Evolutionary conservation across 1,140 invertebrate species (phyloP).

Genomic region (Hermatobates lingyangjiaoensis): DNA sequence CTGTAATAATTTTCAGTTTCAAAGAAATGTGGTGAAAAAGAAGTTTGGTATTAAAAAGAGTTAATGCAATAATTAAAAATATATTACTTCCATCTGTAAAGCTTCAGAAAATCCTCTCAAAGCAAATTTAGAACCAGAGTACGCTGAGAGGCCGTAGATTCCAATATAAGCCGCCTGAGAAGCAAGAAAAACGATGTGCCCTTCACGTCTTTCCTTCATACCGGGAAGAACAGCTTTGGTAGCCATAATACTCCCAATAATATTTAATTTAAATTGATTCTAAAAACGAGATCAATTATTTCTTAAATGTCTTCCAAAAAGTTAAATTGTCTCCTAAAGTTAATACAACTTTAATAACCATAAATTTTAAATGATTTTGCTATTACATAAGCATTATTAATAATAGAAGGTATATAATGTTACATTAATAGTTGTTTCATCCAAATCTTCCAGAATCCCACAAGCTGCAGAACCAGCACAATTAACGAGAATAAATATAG

Average conservation of each 20-base stretch:
- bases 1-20: conserved; percentile 20
- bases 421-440: conserved; percentile 45
- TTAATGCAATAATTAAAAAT: not conserved
- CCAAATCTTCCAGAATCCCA: conserved; percentile 64
- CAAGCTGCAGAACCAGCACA: conserved; percentile 72
- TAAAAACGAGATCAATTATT: conserved; percentile 15
- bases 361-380: no score
- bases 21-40: not conserved
- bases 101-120: conserved; percentile 84
- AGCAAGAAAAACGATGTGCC: conserved; percentile 66
- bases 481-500: conserved; percentile 76
- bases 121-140: conserved; percentile 86
- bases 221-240: conserved; percentile 43
- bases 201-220: conserved; percentile 50
- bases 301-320: no score
- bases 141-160: conserved; percentile 78
- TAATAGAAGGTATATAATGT: not conserved
- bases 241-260: conserved; percentile 47
- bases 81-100: conserved; percentile 67
- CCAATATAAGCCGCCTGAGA: conserved; percentile 82
- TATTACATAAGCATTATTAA: not conserved
- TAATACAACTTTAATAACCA: no score
- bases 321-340: no score
- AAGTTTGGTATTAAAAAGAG: not conserved
- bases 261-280: conserved; percentile 48